phyloP scores from a whole-genome alignment of 1,140 invertebrate genomes.

The Eumeta japonica region DNA sequence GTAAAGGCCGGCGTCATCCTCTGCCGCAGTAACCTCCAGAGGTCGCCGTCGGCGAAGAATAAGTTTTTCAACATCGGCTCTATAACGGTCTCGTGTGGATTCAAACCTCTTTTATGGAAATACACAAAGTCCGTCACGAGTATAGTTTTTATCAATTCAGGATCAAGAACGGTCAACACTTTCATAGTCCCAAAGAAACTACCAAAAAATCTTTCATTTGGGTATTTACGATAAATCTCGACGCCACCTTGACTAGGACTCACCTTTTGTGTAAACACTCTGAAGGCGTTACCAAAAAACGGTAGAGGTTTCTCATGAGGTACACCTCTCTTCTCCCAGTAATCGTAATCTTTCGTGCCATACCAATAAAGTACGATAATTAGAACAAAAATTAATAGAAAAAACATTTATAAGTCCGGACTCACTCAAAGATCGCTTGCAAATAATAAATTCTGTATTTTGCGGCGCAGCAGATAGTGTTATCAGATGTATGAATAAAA shows the following conservation, averaged over 20 bases:
- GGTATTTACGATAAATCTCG: conserved; percentile 25
- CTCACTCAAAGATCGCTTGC: too few relatives aligned
- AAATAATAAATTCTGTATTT: too few relatives aligned
- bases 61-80: conserved; percentile 31
- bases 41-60: conserved; percentile 30
- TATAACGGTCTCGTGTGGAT: conserved; percentile 17
- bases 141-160: conserved; percentile 57
- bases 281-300: conserved; percentile 32
- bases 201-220: conserved; percentile 22
- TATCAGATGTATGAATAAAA: too few relatives aligned
- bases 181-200: too few relatives aligned
- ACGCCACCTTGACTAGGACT: conserved; percentile 17
- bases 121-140: conserved; percentile 59
- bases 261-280: conserved; percentile 15
- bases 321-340: conserved; percentile 49
- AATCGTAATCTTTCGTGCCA: conserved; percentile 22
- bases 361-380: too few relatives aligned
- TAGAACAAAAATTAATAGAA: too few relatives aligned
- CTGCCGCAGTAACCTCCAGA: conserved; percentile 57
- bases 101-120: conserved; percentile 39
- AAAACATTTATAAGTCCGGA: too few relatives aligned
- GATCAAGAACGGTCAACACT: conserved; percentile 48
- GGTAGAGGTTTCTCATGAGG: conserved; percentile 33
- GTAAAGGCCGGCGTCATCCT: conserved; percentile 62
- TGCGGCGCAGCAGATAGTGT: too few relatives aligned